These are phyloP conservation scores for Cryptophagus acutangulus DNA, from an alignment of 2,888 invertebrate species.

Conservation along the genomic window DNA sequence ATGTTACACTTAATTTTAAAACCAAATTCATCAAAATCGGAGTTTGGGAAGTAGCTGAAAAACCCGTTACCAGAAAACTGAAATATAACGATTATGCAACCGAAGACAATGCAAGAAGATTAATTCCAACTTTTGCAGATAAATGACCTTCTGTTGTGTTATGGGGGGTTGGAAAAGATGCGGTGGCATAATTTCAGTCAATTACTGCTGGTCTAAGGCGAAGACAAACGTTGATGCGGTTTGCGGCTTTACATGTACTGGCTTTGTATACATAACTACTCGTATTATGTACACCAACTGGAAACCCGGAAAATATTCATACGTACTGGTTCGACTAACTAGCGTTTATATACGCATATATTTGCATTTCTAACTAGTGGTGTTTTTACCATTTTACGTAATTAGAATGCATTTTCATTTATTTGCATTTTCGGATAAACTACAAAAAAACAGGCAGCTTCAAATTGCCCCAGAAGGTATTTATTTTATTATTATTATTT, in stretches of 20 bases:
- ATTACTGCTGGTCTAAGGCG: conserved; percentile 4
- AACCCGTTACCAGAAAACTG: not conserved
- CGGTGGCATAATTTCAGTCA: conserved; percentile 5
- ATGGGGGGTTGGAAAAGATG: conserved; percentile 5
- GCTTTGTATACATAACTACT: too few relatives aligned
- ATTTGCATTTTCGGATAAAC: not conserved
- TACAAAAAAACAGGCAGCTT: not conserved
- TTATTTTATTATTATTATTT: too few relatives aligned
- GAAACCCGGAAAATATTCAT: conserved; percentile 4
- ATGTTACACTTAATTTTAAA: too few relatives aligned
- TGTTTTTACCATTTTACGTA: conserved; percentile 5
- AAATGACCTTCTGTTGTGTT: not conserved
- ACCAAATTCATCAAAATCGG: not conserved
- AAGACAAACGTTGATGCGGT: conserved; percentile 5
- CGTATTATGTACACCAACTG: too few relatives aligned
- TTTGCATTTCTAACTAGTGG: conserved; percentile 2
- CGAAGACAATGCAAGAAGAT: not conserved
- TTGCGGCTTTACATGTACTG: too few relatives aligned
- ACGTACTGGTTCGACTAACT: too few relatives aligned
- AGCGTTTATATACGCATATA: conserved; percentile 2
- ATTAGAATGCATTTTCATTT: not conserved
- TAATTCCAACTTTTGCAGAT: not conserved
- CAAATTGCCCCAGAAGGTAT: too few relatives aligned
- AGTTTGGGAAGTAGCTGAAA: not conserved
- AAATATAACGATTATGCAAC: not conserved